A percentile compares a stretch with the other conserved stretches of the same genome.
Conservation (phyloP, 2,888 invertebrate genomes). For the Drosophila kanekoi region DNA sequence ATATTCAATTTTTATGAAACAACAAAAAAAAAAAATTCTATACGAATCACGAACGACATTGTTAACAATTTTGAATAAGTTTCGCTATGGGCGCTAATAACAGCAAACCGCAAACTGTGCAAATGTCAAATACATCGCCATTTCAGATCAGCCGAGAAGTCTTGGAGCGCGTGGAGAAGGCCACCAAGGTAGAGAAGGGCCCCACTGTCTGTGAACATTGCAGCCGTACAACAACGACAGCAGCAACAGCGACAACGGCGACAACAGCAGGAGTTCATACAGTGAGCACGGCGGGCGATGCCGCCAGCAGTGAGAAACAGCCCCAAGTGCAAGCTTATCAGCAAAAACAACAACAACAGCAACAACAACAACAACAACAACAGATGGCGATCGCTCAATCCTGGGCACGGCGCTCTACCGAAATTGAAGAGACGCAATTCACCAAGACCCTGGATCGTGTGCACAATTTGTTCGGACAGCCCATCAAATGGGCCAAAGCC, state of each 20-base stretch:
- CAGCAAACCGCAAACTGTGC: slow-evolving; percentile 65
- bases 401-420: slow-evolving; percentile 47
- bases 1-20: slow-evolving; percentile 40
- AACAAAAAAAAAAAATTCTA: slow-evolving; percentile 27
- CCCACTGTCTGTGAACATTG: slow-evolving; percentile 30
- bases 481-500: slow-evolving; percentile 51
- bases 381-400: slow-evolving; percentile 10
- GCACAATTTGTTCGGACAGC: slow-evolving; percentile 49
- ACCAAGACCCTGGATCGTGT: slow-evolving; percentile 56
- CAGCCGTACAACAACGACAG: background rate
- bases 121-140: slow-evolving; percentile 53
- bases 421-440: slow-evolving; percentile 63
- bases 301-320: background rate
- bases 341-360: slow-evolving; percentile 1
- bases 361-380: background rate
- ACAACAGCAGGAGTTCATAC: background rate
- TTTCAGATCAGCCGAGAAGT: slow-evolving; percentile 62
- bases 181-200: slow-evolving; percentile 3
- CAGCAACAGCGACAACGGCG: background rate
- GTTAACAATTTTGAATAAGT: slow-evolving; percentile 14
- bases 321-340: slow-evolving; percentile 1
- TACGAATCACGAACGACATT: slow-evolving; percentile 32
- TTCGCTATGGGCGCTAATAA: slow-evolving; percentile 64
- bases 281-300: background rate
- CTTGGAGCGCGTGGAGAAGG: slow-evolving; percentile 55